These are phyloP conservation scores for Emydura subglobosa DNA, from an alignment of 2,113 vertebrate genomes.

Conservation along the genomic window DNA sequence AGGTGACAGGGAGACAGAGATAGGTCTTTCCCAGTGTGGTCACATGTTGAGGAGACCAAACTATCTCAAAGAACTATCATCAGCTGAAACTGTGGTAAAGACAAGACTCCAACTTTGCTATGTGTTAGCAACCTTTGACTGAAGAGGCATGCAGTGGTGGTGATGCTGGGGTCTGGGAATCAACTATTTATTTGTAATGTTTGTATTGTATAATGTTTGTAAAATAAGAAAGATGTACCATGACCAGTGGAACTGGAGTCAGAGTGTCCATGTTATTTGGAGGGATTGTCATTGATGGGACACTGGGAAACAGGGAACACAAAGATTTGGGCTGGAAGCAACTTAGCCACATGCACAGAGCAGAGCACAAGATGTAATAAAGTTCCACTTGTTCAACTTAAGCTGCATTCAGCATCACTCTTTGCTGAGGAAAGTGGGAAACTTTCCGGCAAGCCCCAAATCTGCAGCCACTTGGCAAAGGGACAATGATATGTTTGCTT, in stretches of 20 bases:
- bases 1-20: too few species aligned
- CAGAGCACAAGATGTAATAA: background rate
- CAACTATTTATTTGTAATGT: background rate
- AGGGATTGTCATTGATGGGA: background rate
- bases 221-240: background rate
- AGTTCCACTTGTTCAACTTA: background rate
- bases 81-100: background rate
- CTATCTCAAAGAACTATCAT: too few species aligned
- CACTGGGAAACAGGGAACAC: background rate
- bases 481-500: background rate
- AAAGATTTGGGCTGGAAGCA: background rate
- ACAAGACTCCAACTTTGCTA: background rate
- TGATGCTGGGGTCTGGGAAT: background rate
- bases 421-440: background rate
- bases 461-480: background rate
- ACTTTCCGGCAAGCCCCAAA: background rate
- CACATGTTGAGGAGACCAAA: too few species aligned
- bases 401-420: background rate
- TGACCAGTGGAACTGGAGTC: background rate
- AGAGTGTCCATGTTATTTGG: background rate
- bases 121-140: background rate
- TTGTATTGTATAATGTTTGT: background rate
- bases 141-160: background rate
- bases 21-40: too few species aligned
- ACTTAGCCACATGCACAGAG: background rate